These are phyloP conservation scores for Xylota sylvarum DNA, from an alignment of 2,888 invertebrate genomes.

Conservation along the genomic window DNA sequence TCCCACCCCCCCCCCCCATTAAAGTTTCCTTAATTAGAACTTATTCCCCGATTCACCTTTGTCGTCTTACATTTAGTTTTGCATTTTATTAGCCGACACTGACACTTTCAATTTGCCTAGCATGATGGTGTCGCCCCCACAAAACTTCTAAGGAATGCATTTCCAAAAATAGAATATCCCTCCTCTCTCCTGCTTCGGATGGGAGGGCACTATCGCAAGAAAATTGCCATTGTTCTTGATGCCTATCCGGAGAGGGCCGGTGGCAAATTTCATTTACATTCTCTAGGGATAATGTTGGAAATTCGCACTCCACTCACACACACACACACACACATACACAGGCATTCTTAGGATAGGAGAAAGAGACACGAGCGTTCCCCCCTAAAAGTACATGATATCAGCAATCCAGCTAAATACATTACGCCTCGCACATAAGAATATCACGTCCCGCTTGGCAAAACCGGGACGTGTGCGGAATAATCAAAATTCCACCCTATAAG, in stretches of 20 bases:
- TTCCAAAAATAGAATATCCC: constrained; percentile 55
- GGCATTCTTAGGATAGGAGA: too few species aligned
- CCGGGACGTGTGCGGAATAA: constrained; percentile 70
- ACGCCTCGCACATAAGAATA: constrained; percentile 56
- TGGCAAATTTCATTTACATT: constrained; percentile 70
- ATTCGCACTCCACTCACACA: constrained; percentile 33
- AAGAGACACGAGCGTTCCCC: background rate
- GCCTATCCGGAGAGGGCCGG: constrained; percentile 15
- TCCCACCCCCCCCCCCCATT: too few species aligned
- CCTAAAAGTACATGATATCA: constrained; percentile 64
- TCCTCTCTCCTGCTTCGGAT: background rate
- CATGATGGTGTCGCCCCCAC: background rate
- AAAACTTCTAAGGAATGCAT: constrained; percentile 30
- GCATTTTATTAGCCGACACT: constrained; percentile 50
- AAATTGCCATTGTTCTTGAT: constrained; percentile 60
- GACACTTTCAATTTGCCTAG: constrained; percentile 36
- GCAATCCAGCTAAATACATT: constrained; percentile 74
- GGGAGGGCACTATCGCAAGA: constrained; percentile 2
- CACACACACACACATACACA: background rate
- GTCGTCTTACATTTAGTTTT: constrained; percentile 38
- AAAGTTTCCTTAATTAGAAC: constrained; percentile 56
- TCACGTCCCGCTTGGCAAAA: constrained; percentile 70
- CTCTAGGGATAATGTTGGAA: constrained; percentile 52
- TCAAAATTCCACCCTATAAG: constrained; percentile 60
- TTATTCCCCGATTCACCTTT: constrained; percentile 10